Base-by-base conservation (phyloP, 2,113 vertebrate genomes). In the Heloderma charlesbogerti region DNA sequence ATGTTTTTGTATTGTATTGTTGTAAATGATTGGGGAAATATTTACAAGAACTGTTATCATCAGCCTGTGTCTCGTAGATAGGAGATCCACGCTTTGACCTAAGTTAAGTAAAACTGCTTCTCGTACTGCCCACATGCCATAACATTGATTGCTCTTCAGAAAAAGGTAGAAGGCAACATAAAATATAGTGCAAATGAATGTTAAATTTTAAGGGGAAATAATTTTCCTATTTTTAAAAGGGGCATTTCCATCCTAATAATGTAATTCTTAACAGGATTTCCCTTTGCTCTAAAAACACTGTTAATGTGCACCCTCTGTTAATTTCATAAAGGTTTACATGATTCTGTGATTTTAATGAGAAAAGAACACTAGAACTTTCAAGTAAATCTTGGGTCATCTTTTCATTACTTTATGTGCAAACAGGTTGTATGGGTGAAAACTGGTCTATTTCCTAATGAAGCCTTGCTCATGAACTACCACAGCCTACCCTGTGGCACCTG, bases 251-350 rank as follows among this genome's bases (percentile, higher is more conserved):
- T 6, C 29, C 84, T 40, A 84, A 89, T 75, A 88, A 83, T 43
- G 3, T 34, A 90, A 87, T 92, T 91, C 91, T 93, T 43, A 0
- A 90, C 92, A 45, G 29, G 4, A 15, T n/a, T 57, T 57, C 34
- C 0, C 66, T 84, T 91, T 84, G 25, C n/a, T 88, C 95, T 88
- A 78, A 37, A 86, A 92, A 91, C 67, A 48, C 40, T 92, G 7
- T 34, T n/a, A 86, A 69, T 87, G 92, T 80, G 29, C 48, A 51
- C 77, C 69, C 77, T 94, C 34, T 45, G 45, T 91, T 92, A 93
- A 15, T 74, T 92, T 94, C 20, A 40, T 15, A 29, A 63, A 66
- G 22, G 31, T 37, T 27, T 27, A 27, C 40, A n/a, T 43, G 9
- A 25, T 78, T 34, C 31, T 34, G 29, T 63, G 6, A 37, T 63